These are phyloP conservation scores for Xenops minutus DNA, from an alignment of 2,797 vertebrate genomes.

Conservation along the genomic window DNA sequence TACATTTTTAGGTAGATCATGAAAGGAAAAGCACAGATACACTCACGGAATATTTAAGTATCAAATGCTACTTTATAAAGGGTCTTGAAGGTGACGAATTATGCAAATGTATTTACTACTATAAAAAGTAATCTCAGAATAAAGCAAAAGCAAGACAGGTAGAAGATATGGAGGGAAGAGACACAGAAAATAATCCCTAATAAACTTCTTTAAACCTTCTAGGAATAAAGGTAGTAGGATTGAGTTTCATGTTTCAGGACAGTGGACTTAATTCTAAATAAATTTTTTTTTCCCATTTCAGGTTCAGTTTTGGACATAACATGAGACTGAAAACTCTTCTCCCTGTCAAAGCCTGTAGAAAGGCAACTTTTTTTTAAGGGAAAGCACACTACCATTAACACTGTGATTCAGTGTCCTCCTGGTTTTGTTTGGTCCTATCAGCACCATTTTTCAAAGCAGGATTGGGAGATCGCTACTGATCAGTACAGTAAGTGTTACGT, in stretches of 20 bases:
- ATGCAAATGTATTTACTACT: background rate
- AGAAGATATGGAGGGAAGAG: background rate
- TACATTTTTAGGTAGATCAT: background rate
- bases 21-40: background rate
- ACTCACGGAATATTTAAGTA: background rate
- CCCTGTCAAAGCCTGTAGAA: background rate
- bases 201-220: background rate
- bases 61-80: background rate
- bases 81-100: background rate
- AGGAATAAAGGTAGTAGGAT: background rate
- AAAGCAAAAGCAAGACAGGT: background rate
- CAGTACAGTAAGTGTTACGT: background rate
- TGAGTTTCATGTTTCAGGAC: background rate
- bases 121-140: background rate
- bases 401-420: background rate
- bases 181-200: rapidly evolving
- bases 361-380: background rate
- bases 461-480: background rate
- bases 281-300: background rate
- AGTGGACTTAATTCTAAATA: background rate
- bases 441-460: background rate
- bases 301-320: background rate
- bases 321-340: background rate
- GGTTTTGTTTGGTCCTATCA: background rate
- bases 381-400: background rate